phyloP scores from a whole-genome alignment of 2,888 invertebrate genomes.

The Chalcis sispes region DNA sequence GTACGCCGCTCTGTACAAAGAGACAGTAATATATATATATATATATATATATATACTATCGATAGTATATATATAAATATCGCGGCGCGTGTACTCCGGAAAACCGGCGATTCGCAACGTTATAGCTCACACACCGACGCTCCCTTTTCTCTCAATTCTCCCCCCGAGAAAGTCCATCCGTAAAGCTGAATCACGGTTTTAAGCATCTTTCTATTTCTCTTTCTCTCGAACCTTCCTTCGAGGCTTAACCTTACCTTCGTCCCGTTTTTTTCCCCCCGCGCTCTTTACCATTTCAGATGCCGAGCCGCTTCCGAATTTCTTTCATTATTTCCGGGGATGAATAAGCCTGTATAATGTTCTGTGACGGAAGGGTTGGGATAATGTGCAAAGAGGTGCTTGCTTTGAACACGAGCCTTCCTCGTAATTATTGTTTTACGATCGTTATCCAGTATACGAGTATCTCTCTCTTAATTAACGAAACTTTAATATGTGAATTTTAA shows the following conservation, averaged over 20 bases:
- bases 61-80: background rate
- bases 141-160: background rate
- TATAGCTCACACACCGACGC: background rate
- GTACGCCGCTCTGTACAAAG: constrained; percentile 22
- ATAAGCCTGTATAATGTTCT: background rate
- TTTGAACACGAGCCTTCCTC: too few relatives aligned
- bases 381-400: too few relatives aligned
- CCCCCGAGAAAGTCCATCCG: too few relatives aligned
- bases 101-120: constrained; percentile 51
- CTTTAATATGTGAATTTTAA: too few relatives aligned
- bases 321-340: background rate
- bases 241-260: constrained; percentile 23
- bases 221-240: background rate
- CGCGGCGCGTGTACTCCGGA: constrained; percentile 28
- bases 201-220: too few relatives aligned
- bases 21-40: background rate
- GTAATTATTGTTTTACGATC: too few relatives aligned
- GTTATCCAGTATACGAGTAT: too few relatives aligned
- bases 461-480: too few relatives aligned
- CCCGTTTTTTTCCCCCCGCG: constrained; percentile 15
- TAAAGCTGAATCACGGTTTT: constrained; percentile 36
- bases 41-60: background rate
- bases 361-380: background rate
- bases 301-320: constrained; percentile 13
- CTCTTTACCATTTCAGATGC: background rate